Evolutionary conservation across 2,888 invertebrate species (phyloP).

Genomic region (Phortica magna): DNA sequence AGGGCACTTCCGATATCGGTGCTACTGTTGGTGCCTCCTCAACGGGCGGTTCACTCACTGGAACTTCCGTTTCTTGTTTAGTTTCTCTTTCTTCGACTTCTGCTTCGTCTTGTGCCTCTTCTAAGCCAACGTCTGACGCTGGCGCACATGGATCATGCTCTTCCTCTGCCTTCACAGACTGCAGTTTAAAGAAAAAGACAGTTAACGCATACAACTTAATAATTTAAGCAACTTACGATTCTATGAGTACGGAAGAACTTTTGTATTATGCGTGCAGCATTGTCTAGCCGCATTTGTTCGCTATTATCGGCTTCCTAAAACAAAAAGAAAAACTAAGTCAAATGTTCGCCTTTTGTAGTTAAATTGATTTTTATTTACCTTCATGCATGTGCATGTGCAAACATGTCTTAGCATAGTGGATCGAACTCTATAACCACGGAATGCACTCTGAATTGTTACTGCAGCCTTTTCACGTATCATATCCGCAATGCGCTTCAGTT

Average conservation of each 20-base stretch:
- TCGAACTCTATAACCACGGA: conserved; percentile 59
- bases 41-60: conserved; percentile 11
- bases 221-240: conserved; percentile 44
- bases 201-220: neutral
- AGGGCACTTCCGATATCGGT: conserved; percentile 28
- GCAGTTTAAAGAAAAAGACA: neutral
- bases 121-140: neutral
- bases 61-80: neutral
- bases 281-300: conserved; percentile 18
- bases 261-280: conserved; percentile 57
- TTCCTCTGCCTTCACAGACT: neutral
- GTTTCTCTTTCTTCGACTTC: neutral
- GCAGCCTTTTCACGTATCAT: conserved; percentile 59
- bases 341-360: neutral
- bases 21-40: conserved; percentile 12
- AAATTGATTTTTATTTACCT: conserved; percentile 39
- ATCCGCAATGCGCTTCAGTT: conserved; percentile 58
- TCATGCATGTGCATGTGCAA: conserved; percentile 56
- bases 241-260: conserved; percentile 58
- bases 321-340: neutral
- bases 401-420: conserved; percentile 46
- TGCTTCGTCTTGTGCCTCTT: neutral
- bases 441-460: conserved; percentile 65
- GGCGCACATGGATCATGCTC: conserved; percentile 43
- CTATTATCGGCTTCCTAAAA: conserved; percentile 42